Base-by-base conservation (phyloP, 2,888 invertebrate genomes). In the Brachylomia viminalis region DNA sequence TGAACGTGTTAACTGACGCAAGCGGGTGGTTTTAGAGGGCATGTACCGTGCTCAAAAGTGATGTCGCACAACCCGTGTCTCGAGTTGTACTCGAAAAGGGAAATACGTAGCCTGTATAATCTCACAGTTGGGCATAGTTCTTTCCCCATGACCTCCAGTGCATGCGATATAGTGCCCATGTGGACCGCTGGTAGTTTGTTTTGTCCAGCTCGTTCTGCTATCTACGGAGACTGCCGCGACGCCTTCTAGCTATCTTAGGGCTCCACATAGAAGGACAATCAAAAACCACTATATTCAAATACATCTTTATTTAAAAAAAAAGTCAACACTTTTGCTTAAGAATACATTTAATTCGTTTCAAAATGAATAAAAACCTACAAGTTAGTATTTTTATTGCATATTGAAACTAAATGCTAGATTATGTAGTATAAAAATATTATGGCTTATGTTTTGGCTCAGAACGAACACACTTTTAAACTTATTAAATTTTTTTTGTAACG, bases 271-370 rank as follows among this genome's bases (percentile, higher is more conserved):
- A 0, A 49, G 2, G 15, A 13, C 13, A 64, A 80, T 68, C 23
- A 78, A 80, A 78, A 64, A 17, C 2, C 15, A 33, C n/a, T 15
- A 0, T 74, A 81, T 81, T 78, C 65, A 86, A 84, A 85, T 83
- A 84, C 75, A 87, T 78, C 61, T 90, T 90, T 90, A 87, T 89
- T 90, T 77, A 10, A 77, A 88, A 79, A 79, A 87, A 87, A 84
- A 83, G 78, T 87, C 71, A 83, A 82, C 84, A 84, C 76, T 86
- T 80, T 75, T 68, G 38, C 80, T 85, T 85, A 85, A 0, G 30
- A 75, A 64, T 76, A 79, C 64, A 77, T 62, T 52, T 17, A 61
- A 68, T 56, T 66, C 0, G 52, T 73, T 77, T 71, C 62, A 75
- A 75, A 64, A 75, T 68, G n/a, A 67, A 73, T 75, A 71, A 75